Conservation (phyloP, 2,888 invertebrate genomes). For the Lasioglossum leucozonium region DNA sequence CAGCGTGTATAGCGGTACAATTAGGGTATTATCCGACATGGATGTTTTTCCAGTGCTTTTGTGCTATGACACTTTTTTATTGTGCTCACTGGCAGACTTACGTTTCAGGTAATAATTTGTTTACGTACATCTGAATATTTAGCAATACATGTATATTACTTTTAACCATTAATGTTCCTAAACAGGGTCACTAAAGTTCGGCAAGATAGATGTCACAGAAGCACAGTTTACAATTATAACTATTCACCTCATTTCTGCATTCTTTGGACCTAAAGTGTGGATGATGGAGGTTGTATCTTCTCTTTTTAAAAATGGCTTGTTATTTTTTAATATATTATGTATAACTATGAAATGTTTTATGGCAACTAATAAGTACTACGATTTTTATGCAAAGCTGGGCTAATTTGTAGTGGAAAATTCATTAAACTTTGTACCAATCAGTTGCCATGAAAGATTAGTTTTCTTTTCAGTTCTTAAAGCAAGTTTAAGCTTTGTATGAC, state of each 20-base stretch:
- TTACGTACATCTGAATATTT: background rate
- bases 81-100: conserved; percentile 99
- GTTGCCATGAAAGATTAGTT: conserved; percentile 24
- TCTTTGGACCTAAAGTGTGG: conserved; percentile 96
- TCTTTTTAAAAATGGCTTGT: conserved; percentile 57
- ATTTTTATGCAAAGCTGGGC: background rate
- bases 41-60: conserved; percentile 98
- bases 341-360: conserved; percentile 27
- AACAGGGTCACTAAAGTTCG: conserved; percentile 92
- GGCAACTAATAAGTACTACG: background rate
- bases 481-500: conserved; percentile 23
- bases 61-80: conserved; percentile 98
- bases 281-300: conserved; percentile 88
- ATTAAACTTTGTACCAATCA: background rate
- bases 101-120: conserved; percentile 90
- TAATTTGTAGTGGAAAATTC: background rate
- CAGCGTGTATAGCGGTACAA: conserved; percentile 97
- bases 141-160: background rate
- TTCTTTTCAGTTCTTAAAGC: conserved; percentile 10
- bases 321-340: background rate
- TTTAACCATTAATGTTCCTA: conserved; percentile 25
- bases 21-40: conserved; percentile 96
- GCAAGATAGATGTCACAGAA: conserved; percentile 98
- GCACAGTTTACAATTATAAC: conserved; percentile 97
- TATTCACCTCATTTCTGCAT: conserved; percentile 94